These are phyloP conservation scores for Abramis brama DNA, from an alignment of 2,113 vertebrate genomes.

Conservation along the genomic window DNA sequence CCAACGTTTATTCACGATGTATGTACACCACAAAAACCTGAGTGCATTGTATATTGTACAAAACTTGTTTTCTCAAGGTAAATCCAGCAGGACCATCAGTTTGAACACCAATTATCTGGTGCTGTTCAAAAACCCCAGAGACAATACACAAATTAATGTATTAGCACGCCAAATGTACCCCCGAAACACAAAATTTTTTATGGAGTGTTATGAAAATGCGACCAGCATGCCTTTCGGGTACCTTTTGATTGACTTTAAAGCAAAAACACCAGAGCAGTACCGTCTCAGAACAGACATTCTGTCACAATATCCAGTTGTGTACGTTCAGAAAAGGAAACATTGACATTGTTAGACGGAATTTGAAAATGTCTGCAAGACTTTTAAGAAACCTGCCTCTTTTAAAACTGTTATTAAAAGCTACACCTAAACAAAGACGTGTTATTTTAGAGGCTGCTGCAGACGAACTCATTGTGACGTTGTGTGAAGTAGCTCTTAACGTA, in stretches of 20 bases:
- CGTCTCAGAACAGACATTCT: slow-evolving; percentile 16
- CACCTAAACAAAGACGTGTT: background rate
- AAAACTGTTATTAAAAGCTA: slow-evolving; percentile 10
- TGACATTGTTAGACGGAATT: too few relatives aligned
- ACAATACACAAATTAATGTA: background rate
- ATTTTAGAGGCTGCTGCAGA: background rate
- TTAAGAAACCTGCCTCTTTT: slow-evolving; percentile 16
- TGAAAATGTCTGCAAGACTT: slow-evolving; percentile 24
- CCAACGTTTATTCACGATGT: background rate
- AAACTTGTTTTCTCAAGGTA: slow-evolving; percentile 30
- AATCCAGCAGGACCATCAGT: slow-evolving; percentile 28
- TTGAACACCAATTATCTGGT: slow-evolving; percentile 15
- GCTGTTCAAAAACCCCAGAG: background rate
- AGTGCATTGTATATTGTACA: slow-evolving; percentile 12
- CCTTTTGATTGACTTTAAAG: slow-evolving; percentile 30
- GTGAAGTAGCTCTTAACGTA: slow-evolving; percentile 10
- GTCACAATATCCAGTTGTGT: slow-evolving; percentile 5
- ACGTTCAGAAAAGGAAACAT: slow-evolving; percentile 21
- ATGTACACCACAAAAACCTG: background rate
- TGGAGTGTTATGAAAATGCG: background rate
- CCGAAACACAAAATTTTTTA: background rate
- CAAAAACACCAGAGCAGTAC: background rate
- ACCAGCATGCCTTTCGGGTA: background rate
- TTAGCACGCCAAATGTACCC: background rate
- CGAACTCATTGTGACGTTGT: background rate